Base-by-base conservation (phyloP, 2,797 vertebrate species). In the Lutjanus argentimaculatus region DNA sequence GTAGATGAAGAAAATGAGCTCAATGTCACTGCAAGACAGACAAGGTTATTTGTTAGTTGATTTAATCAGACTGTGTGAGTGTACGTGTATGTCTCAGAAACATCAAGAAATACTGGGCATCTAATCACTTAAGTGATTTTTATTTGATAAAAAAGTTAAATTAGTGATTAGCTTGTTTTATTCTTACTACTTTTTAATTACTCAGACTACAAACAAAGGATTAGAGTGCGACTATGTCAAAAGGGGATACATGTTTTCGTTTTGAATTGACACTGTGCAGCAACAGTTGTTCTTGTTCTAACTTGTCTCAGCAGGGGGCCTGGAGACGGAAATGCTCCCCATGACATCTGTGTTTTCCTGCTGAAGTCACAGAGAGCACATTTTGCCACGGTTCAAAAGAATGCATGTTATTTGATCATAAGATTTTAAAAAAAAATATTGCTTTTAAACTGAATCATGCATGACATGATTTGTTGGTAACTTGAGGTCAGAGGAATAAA, bases 281-380 rank as follows among this genome's bases (percentile, higher is more conserved):
- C 12, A 72, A 46, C 52, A 46, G 42, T 62, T 73, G 36, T 57
- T 75, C 61, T 55, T 49, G 13, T 70, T 40, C 46, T 21, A 46
- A 5, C n/a, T 72, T 19, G 36, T 59, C 63, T 72, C 51, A 56
- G 7, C 7, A 51, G 25, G 19, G 11, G 21, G 9, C 30, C 51
- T 59, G 58, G 65, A 77, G 40, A 52, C 61, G 22, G 8, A 78
- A 72, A 75, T 48, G 36, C 62, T 43, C 46, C 48, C 2, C 1
- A 1, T 77, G 14, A 74, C 25, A 72, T 66, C 25, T 67, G 40
- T 61, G 74, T 42, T 61, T n/a, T 63, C 53, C 11, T 1, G 1
- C 21, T 45, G 40, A 72, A 56, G 30, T 36, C 56, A 59, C 52
- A 57, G 5, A 62, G 42, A 43, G 19, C 16, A 15, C 70, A 67